These are phyloP conservation scores for Stigmatopora nigra DNA, from an alignment of 2,113 vertebrate genomes.

Conservation along the genomic window DNA sequence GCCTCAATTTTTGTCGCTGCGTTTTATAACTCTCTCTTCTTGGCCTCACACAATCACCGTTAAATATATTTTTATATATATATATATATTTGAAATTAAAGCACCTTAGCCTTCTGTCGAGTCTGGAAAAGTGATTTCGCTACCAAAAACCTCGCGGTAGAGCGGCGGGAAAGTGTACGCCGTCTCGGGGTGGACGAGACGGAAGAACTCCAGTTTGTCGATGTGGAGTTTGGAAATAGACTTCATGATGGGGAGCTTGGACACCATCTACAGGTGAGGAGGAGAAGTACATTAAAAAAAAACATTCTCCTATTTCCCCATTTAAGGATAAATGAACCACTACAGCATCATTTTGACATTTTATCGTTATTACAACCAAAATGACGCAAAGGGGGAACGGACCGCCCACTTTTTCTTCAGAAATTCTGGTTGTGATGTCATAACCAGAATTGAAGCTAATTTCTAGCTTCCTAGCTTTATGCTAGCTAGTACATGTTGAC, in stretches of 20 bases:
- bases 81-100: neutral
- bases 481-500: too few relatives aligned
- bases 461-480: too few relatives aligned
- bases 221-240: constrained; percentile 87
- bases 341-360: too few relatives aligned
- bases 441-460: too few relatives aligned
- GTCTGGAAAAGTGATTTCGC: constrained; percentile 78
- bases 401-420: too few relatives aligned
- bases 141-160: constrained; percentile 84
- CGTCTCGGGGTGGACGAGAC: constrained; percentile 80
- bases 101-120: constrained; percentile 73
- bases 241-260: constrained; percentile 82
- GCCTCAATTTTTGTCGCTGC: constrained; percentile 58
- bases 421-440: too few relatives aligned
- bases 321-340: too few relatives aligned
- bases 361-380: too few relatives aligned
- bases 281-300: constrained; percentile 2
- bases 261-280: constrained; percentile 73
- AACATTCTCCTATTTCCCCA: too few relatives aligned
- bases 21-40: constrained; percentile 24
- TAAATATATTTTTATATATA: constrained; percentile 6
- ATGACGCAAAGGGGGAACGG: too few relatives aligned
- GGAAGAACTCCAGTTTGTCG: constrained; percentile 88
- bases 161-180: constrained; percentile 81
- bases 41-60: constrained; percentile 31